Conservation (phyloP, 2,797 vertebrate species). For the Phrynocephalus forsythii region DNA sequence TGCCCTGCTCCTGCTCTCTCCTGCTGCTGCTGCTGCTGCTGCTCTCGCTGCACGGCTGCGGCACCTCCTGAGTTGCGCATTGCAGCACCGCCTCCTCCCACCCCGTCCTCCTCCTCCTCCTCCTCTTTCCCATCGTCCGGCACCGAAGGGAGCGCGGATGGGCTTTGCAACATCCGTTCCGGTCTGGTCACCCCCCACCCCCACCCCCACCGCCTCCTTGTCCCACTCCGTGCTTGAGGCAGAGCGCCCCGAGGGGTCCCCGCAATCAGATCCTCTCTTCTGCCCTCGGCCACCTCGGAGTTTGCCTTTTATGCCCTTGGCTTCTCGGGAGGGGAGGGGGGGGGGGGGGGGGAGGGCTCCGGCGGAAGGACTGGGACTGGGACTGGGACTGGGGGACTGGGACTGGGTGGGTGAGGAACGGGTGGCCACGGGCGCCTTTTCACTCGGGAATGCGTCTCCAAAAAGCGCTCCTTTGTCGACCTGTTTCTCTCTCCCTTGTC, state of each 20-base stretch:
- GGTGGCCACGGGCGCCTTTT: neutral
- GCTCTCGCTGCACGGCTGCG: slow-evolving; percentile 3
- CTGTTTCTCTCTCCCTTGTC: too few species aligned
- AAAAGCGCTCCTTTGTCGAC: neutral
- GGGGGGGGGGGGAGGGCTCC: neutral
- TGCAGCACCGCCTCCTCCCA: slow-evolving; percentile 15
- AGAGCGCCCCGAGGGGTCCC: neutral
- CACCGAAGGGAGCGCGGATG: neutral
- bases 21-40: neutral
- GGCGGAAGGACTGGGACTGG: neutral
- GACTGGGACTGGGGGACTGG: neutral
- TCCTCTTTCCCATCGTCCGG: neutral
- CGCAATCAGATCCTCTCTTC: neutral
- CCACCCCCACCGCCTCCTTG: neutral
- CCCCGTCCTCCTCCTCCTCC: neutral
- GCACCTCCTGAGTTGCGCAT: slow-evolving; percentile 38
- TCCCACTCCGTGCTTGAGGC: neutral
- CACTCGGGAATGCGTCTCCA: neutral
- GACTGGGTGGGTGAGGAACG: neutral
- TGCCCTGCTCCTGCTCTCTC: neutral
- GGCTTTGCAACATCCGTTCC: neutral
- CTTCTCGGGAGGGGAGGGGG: neutral
- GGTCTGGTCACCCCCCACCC: too few species aligned
- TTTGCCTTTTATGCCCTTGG: neutral
- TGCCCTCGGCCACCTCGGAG: neutral